Evolutionary conservation across 2,797 vertebrate species (phyloP), one percentile per base, ranked within the genome.

Genomic region (Poecile montanus): DNA sequence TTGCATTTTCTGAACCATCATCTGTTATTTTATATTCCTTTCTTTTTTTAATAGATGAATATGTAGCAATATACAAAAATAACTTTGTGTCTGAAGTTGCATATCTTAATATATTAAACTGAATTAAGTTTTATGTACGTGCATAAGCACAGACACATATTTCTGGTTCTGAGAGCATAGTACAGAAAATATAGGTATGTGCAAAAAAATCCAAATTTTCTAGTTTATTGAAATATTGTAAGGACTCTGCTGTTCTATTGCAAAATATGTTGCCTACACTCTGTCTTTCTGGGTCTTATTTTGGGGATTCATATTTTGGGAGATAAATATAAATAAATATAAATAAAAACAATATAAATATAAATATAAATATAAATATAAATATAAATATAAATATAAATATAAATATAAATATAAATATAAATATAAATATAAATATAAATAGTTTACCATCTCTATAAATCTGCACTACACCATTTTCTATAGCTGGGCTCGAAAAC

Each of bases 121-220:
- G 19, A 22, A 50, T 78, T 87, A 29, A 5, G 1, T 20, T 54
- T 65, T 44, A 9, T 56, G 2, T 42, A 6, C 19, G 4, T 18
- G 2, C 6, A 30, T 51, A 11, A 8, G 26, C 26, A 47, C 1
- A 48, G 0, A 23, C 1, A 22, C 1, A 5, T 21, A 56, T 38
- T 54, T 60, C 25, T 72, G 0, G 11, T 65, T 76, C 45, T 21
- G 23, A 83, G 16, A 51, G 4, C 26, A 34, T 54, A 21, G n/a
- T 48, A 58, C 3, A 29, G 20, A 38, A 68, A 60, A 2, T 11
- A 10, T 17, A 11, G 7, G 23, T 9, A 20, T 15, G 23, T 13
- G 21, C 7, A 32, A 60, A 74, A 81, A 67, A 44, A 7, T 6
- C n/a, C 2, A 53, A 16, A 51, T 16, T 67, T 79, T 75, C 12